Evolutionary conservation across 2,888 invertebrate species (phyloP), one percentile per base, ranked within the genome.

Genomic region (Sphecodes monilicornis): DNA sequence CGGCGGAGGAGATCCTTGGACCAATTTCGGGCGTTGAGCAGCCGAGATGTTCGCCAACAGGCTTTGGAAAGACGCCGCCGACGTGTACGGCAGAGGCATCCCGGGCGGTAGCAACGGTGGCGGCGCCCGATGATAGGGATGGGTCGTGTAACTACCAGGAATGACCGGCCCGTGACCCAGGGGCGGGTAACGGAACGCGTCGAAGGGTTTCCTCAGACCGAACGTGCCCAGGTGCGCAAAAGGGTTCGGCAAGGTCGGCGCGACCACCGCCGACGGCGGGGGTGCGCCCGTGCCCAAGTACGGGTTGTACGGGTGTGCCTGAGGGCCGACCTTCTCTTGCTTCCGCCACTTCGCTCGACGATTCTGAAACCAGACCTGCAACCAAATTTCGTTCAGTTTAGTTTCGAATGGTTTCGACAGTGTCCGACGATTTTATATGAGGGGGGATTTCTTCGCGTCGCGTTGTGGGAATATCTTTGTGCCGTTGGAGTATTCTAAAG

Each of bases 321-420:
- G 97, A 0, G 98, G 98, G 0, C 98, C 98, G 81, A 98, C 98
- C 95, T 98, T 98, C 95, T 98, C 98, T 93, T 98, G 98, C 93
- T 98, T 98, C 64, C 98, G 96, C 98, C 98, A 98, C 95, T 98
- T 98, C 71, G 98, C 98, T 64, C 98, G 96, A 1, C 98, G 96
- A 95, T 98, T 98, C 95, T 98, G 98, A 95, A 98, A 98, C 98
- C 98, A 98, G 8, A 98, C 98, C 98, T 98, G 96, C 0, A 96
- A 96, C 85, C 86, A 79, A 80, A 84, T 68, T 60, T 5, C 26
- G 4, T 60, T 60, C 26, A 29, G 26, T 60, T 60, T 13, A 10
- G 43, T 13, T 50, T 16, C 50, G 22, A n/a, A n/a, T n/a, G n/a
- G n/a, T n/a, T n/a, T n/a, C n/a, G n/a, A n/a, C n/a, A n/a, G n/a